Conservation (phyloP, 2,888 invertebrate species). For the Entomobrya multifasciata region DNA sequence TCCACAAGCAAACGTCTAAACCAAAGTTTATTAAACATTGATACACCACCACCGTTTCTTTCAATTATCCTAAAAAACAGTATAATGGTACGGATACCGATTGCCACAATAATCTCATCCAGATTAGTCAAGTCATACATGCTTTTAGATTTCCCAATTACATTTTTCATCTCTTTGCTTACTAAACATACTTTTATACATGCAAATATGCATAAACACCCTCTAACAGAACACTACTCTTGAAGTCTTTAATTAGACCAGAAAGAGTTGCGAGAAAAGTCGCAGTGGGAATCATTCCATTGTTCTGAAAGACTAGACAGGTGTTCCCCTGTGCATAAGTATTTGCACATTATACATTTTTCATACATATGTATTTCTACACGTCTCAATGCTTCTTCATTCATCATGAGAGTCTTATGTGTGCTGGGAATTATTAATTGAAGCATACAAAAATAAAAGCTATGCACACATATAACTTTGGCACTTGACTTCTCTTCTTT, state of each 20-base stretch:
- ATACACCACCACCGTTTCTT: background rate
- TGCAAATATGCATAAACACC: background rate
- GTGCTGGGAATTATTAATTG: constrained; percentile 42
- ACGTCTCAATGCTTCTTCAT: constrained; percentile 34
- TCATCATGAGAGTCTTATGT: constrained; percentile 21
- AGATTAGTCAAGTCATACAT: background rate
- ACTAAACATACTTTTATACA: background rate
- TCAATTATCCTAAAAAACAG: background rate
- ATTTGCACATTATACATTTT: constrained; percentile 61
- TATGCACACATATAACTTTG: background rate
- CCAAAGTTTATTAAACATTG: background rate
- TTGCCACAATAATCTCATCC: background rate
- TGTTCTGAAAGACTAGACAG: constrained; percentile 65
- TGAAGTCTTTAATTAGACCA: constrained; percentile 70
- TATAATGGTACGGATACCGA: background rate
- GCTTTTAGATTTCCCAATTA: too few relatives aligned
- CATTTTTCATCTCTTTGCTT: too few relatives aligned
- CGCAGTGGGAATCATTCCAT: constrained; percentile 62
- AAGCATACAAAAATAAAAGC: background rate
- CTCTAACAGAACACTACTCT: constrained; percentile 14
- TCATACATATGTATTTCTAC: constrained; percentile 41
- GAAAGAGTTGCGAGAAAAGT: constrained; percentile 67
- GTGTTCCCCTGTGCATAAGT: constrained; percentile 66
- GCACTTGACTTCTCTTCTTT: constrained; percentile 11
- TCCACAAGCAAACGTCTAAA: background rate